These are phyloP conservation scores for Scelioninae gen. 1 DNA, from an alignment of 2,888 invertebrate genomes.

Conservation along the genomic window DNA sequence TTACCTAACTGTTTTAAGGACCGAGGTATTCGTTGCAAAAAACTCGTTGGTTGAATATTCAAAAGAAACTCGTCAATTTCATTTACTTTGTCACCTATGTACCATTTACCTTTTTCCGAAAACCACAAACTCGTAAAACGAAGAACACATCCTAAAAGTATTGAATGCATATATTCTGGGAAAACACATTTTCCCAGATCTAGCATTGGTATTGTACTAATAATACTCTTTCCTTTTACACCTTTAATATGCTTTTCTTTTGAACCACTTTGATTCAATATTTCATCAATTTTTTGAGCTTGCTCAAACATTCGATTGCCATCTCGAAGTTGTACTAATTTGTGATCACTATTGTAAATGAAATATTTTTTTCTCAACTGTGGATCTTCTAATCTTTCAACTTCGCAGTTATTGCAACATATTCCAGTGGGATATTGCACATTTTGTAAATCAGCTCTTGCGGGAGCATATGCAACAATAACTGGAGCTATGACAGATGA, in stretches of 20 bases:
- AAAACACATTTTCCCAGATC: constrained; percentile 14
- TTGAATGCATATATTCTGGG: constrained; percentile 38
- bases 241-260: constrained; percentile 9
- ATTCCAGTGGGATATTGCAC: constrained; percentile 18
- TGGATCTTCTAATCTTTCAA: not conserved
- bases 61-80: constrained; percentile 1
- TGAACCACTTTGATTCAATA: not conserved
- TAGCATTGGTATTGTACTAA: constrained; percentile 21
- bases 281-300: constrained; percentile 22
- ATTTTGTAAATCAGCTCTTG: constrained; percentile 39
- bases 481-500: constrained; percentile 39
- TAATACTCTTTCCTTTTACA: constrained; percentile 18
- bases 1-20: not conserved
- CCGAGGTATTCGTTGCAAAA: constrained; percentile 13
- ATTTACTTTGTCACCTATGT: not conserved
- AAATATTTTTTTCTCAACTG: constrained; percentile 16
- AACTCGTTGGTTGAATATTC: constrained; percentile 14
- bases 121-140: constrained; percentile 7
- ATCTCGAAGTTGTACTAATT: constrained; percentile 8
- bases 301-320: constrained; percentile 14
- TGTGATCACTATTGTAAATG: constrained; percentile 10
- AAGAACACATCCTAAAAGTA: constrained; percentile 16
- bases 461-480: constrained; percentile 25
- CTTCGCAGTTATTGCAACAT: constrained; percentile 22
- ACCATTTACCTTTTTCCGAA: constrained; percentile 17